A percentile compares a stretch with the other conserved stretches of the same genome.
phyloP scores from a whole-genome alignment of 23 tunicate species.

The Ciona savignyi region DNA sequence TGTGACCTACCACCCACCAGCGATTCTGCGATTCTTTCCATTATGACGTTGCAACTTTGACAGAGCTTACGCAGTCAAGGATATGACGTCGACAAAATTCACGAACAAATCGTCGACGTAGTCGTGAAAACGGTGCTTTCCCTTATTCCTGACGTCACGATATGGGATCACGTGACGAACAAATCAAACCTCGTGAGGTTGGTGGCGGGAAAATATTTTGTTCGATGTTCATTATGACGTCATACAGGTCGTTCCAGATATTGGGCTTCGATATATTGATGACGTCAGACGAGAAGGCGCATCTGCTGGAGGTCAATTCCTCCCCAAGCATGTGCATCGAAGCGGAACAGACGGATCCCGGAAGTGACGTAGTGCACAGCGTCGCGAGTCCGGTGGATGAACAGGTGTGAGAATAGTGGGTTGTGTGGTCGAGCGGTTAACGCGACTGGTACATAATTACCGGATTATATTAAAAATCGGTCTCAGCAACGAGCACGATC shows the following conservation, averaged over 20 bases:
- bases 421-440: no score
- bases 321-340: conserved; percentile 81
- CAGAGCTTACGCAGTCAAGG: conserved; percentile 62
- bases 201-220: background rate
- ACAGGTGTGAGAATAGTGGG: conserved; percentile 39
- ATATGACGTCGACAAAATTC: conserved; percentile 61
- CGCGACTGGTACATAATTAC: no score
- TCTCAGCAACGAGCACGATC: no score
- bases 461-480: no score
- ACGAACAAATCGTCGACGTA: conserved; percentile 51
- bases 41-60: background rate
- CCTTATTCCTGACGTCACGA: conserved; percentile 72
- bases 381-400: conserved; percentile 81
- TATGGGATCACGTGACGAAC: conserved; percentile 78
- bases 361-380: conserved; percentile 56
- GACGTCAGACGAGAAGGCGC: conserved; percentile 64
- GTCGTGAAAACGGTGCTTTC: conserved; percentile 62
- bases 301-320: conserved; percentile 82
- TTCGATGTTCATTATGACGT: background rate
- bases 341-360: conserved; percentile 57
- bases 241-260: conserved; percentile 73
- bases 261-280: conserved; percentile 88
- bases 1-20: no score
- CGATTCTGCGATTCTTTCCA: no score
- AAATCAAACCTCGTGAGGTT: conserved; percentile 40